These are phyloP conservation scores for Esperia sulphurella DNA, from an alignment of 2,888 invertebrate genomes.

Conservation along the genomic window DNA sequence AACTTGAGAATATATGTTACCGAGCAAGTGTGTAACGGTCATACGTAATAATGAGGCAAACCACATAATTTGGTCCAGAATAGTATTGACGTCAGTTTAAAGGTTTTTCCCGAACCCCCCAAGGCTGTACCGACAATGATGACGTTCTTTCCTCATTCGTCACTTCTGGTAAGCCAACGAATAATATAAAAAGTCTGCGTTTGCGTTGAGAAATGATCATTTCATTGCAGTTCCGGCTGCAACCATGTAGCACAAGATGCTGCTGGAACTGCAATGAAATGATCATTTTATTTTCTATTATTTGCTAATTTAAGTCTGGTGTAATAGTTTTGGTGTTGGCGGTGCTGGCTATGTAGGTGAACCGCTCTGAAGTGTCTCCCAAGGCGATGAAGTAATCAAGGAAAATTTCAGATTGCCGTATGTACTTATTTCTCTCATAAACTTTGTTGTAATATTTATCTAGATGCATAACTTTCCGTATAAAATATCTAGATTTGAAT, in stretches of 20 bases:
- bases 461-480: too few species aligned
- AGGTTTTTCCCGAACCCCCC: too few species aligned
- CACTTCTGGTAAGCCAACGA: too few species aligned
- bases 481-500: too few species aligned
- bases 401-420: conserved; percentile 30
- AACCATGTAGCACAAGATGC: not conserved
- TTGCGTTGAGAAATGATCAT: not conserved
- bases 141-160: too few species aligned
- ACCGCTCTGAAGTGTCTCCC: conserved; percentile 25
- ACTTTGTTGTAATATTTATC: too few species aligned
- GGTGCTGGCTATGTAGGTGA: conserved; percentile 24
- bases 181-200: not conserved
- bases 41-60: too few species aligned
- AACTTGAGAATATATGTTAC: too few species aligned
- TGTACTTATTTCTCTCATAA: conserved; percentile 9
- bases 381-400: conserved; percentile 25
- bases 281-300: too few species aligned
- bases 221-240: not conserved
- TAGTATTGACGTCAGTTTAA: too few species aligned
- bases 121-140: not conserved
- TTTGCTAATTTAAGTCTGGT: conserved; percentile 17
- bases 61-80: too few species aligned
- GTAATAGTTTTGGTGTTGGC: conserved; percentile 23
- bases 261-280: not conserved
- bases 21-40: too few species aligned